Conservation (phyloP, 2,797 vertebrate species). For the Eremophila alpestris region DNA sequence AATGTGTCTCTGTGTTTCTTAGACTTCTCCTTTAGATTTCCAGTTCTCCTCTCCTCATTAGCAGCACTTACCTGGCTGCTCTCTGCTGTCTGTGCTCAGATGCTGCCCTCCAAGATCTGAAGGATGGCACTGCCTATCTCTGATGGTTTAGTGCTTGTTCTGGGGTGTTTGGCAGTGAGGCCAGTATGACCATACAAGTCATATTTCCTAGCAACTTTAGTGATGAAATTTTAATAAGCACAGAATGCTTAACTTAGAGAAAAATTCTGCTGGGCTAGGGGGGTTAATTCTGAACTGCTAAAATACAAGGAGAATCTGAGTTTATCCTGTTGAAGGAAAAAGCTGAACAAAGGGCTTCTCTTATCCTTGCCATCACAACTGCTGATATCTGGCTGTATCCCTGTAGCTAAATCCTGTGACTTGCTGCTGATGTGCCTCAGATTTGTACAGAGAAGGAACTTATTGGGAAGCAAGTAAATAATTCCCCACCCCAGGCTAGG, state of each 20-base stretch:
- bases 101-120: not conserved
- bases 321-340: not conserved
- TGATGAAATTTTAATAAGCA: constrained; percentile 5
- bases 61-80: not conserved
- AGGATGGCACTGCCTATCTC: not conserved
- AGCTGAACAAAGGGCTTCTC: not conserved
- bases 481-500: not conserved
- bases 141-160: not conserved
- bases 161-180: not conserved
- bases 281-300: not conserved
- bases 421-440: not conserved
- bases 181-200: not conserved
- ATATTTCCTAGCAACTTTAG: not conserved
- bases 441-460: not conserved
- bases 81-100: not conserved
- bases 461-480: not conserved
- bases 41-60: not conserved
- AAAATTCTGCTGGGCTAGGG: not conserved
- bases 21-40: not conserved
- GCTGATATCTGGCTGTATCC: not conserved
- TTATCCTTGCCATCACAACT: not conserved
- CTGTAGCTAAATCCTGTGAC: not conserved
- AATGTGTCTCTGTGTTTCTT: not conserved
- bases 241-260: not conserved
- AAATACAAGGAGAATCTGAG: not conserved